Evolutionary conservation across 2,797 vertebrate species (phyloP).

Genomic region (Brachyalestes nurse): DNA sequence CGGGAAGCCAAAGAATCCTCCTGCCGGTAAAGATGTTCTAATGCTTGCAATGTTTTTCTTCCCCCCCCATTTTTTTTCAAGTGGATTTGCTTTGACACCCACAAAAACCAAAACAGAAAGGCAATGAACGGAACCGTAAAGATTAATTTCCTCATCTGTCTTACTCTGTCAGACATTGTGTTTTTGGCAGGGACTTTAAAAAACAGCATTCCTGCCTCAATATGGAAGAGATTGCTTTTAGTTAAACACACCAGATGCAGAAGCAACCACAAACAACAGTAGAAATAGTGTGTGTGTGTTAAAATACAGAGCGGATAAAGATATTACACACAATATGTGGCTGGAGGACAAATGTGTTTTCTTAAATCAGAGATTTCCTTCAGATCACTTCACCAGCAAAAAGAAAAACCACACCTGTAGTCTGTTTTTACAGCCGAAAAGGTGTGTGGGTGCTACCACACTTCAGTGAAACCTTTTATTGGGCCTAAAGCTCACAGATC

Average conservation of each 20-base stretch:
- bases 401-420: neutral
- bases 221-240: slow-evolving; percentile 47
- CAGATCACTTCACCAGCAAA: neutral
- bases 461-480: neutral
- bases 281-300: neutral
- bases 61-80: neutral
- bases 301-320: neutral
- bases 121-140: slow-evolving; percentile 26
- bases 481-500: neutral
- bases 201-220: slow-evolving; percentile 17
- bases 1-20: neutral
- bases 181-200: slow-evolving; percentile 16
- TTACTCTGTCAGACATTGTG: slow-evolving; percentile 62
- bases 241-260: neutral
- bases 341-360: neutral
- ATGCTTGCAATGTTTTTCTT: slow-evolving; percentile 13
- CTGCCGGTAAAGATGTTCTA: neutral
- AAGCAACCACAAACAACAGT: neutral
- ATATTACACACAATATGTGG: neutral
- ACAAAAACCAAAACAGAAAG: slow-evolving; percentile 16
- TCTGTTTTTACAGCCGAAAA: neutral
- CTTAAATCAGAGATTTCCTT: neutral
- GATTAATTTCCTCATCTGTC: slow-evolving; percentile 59
- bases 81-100: slow-evolving; percentile 10
- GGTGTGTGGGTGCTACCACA: neutral